phyloP scores from a whole-genome alignment of 2,888 invertebrate species.

The Tachina lurida region DNA sequence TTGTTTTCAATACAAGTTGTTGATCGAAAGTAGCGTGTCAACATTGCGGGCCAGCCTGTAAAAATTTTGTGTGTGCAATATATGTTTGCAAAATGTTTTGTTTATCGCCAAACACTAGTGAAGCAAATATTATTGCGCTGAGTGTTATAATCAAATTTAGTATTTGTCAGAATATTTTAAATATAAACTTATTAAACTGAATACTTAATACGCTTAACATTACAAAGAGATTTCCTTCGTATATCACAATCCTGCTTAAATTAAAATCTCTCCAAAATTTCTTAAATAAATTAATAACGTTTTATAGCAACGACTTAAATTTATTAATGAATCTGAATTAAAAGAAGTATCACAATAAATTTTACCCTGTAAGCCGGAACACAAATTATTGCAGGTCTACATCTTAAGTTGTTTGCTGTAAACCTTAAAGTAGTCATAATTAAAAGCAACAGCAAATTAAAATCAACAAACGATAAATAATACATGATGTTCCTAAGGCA shows the following conservation, averaged over 20 bases:
- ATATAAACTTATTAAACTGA: not conserved
- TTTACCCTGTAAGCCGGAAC: not conserved
- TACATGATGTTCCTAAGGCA: slow-evolving; percentile 53
- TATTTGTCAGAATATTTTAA: no score
- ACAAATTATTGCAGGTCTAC: slow-evolving; percentile 8
- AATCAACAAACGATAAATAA: slow-evolving; percentile 62
- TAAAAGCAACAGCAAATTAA: slow-evolving; percentile 36
- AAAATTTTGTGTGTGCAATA: no score
- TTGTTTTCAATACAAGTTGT: no score
- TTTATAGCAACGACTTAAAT: slow-evolving; percentile 60
- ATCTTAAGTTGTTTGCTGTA: slow-evolving; percentile 5
- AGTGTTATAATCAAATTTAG: no score
- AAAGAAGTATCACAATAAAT: slow-evolving; percentile 36
- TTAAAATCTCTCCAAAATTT: slow-evolving; percentile 1
- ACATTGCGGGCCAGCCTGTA: no score
- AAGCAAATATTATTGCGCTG: no score
- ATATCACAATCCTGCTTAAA: not conserved
- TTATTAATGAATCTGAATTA: slow-evolving; percentile 44
- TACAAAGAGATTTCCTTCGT: not conserved
- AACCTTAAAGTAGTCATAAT: slow-evolving; percentile 4
- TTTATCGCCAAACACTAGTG: no score
- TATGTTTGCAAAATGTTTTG: no score
- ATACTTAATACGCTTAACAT: not conserved
- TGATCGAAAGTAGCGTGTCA: no score
- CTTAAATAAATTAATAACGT: slow-evolving; percentile 47